Conservation (phyloP, 2,113 vertebrate species). For the Bos indicus region DNA sequence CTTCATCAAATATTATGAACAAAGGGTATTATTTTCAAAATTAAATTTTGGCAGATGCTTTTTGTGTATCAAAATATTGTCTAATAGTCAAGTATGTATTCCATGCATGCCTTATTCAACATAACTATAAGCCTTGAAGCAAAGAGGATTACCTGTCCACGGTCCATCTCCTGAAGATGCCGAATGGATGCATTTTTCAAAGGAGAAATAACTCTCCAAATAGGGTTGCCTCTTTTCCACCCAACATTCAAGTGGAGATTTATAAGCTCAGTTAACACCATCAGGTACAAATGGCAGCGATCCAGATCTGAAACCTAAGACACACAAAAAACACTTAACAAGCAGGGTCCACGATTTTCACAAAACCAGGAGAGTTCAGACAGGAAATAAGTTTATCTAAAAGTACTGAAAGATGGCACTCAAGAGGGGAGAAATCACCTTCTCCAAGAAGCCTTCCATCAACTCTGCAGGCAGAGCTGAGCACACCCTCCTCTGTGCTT, state of each 20-base stretch:
- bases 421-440: not conserved
- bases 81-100: not conserved
- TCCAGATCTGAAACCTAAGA: constrained; percentile 79
- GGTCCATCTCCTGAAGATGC: constrained; percentile 77
- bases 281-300: constrained; percentile 88
- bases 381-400: not conserved
- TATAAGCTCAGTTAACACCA: constrained; percentile 82
- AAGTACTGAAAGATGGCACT: not conserved
- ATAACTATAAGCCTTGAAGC: not conserved
- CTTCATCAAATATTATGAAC: not conserved
- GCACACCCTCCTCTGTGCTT: not conserved
- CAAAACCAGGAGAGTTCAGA: not conserved
- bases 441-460: not conserved
- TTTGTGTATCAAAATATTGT: not conserved
- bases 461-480: not conserved
- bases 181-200: constrained; percentile 79
- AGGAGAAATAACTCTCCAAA: constrained; percentile 80
- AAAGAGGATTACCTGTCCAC: constrained; percentile 81
- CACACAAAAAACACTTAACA: not conserved
- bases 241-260: constrained; percentile 70
- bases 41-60: not conserved
- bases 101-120: not conserved
- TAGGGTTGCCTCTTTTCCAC: constrained; percentile 63
- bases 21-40: not conserved
- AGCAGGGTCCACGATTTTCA: not conserved